Base-by-base conservation (phyloP, 2,797 vertebrate genomes). In the Tadarida brasiliensis region DNA sequence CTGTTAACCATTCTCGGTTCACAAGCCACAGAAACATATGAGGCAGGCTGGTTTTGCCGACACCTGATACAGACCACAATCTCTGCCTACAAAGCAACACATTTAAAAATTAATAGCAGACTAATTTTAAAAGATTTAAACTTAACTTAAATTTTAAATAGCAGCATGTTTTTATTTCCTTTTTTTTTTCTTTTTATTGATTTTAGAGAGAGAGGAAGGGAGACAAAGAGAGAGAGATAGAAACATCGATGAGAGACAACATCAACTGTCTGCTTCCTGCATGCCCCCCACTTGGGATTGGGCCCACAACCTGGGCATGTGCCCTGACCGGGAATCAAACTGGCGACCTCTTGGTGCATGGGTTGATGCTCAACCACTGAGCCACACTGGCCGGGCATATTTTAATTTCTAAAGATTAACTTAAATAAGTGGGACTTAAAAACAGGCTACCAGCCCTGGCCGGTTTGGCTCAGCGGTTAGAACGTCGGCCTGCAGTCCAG, bases 361-460 rank as follows among this genome's bases (percentile, higher is more conserved):
- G 3, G 39, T 44, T 7, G 7, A 44, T 44, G 39, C 39, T 44
- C 39, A 44, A 44, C 39, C 39, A 44, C 39, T 44, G 39, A 44
- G 39, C 39, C 39, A 44, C 39, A 44, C 39, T 44, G 7, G 39
- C 39, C 39, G 39, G 39, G 39, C 39, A 44, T 8, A 61, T 85
- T 85, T 94, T 82, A 56, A 90, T 81, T 76, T 94, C 82, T 85
- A 90, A 87, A 67, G 39, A 81, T 87, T 80, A 80, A 51, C 14
- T 71, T 95, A 76, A 63, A 87, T 70, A 65, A 54, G 28, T 76
- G 65, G 19, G 2, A 61, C 33, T 81, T 91, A 17, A 26, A 95
- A 88, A 81, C 2, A 54, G 49, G 20, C 17, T 68, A 20, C 19
- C 17, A 68, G 65, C 61, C 17, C 17, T 33, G 65, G n/a, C n/a